A percentile compares a stretch with the other conserved stretches of the same genome.
phyloP scores from a whole-genome alignment of 2,888 invertebrate genomes.

The Furcula furcula region DNA sequence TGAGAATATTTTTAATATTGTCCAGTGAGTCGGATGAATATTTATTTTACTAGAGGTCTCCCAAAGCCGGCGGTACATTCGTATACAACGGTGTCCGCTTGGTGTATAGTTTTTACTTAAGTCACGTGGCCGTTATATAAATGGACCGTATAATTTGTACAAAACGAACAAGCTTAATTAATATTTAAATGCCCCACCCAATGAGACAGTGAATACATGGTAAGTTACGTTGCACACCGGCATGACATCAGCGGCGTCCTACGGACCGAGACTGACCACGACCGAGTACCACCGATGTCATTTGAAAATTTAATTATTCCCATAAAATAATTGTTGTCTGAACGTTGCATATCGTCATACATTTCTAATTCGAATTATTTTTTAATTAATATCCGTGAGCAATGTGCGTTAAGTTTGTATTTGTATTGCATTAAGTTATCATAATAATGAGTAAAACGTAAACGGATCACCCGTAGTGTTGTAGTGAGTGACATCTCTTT shows the following conservation, averaged over 20 bases:
- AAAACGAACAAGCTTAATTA: conserved; percentile 63
- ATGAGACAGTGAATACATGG: conserved; percentile 33
- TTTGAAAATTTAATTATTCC: conserved; percentile 53
- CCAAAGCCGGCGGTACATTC: conserved; percentile 70
- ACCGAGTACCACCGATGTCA: conserved; percentile 76
- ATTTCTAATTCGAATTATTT: conserved; percentile 76
- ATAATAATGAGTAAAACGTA: conserved; percentile 58
- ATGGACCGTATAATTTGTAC: conserved; percentile 50
- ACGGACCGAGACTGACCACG: conserved; percentile 62
- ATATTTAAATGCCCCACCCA: conserved; percentile 53
- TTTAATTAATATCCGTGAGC: conserved; percentile 72
- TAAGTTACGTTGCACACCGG: conserved; percentile 26
- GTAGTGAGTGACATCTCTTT: conserved; percentile 69
- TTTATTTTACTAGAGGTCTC: conserved; percentile 79
- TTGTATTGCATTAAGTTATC: conserved; percentile 64
- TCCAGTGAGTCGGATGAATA: conserved; percentile 81
- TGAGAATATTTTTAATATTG: conserved; percentile 81
- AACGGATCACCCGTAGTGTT: conserved; percentile 65
- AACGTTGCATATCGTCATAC: conserved; percentile 81
- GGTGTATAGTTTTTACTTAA: conserved; percentile 59
- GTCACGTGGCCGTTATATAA: conserved; percentile 47
- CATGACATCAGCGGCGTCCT: conserved; percentile 49
- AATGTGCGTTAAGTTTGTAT: conserved; percentile 67
- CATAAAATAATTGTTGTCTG: conserved; percentile 64
- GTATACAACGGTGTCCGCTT: conserved; percentile 65